Base-by-base conservation (phyloP, 2,797 vertebrate genomes). In the Myotis planiceps region DNA sequence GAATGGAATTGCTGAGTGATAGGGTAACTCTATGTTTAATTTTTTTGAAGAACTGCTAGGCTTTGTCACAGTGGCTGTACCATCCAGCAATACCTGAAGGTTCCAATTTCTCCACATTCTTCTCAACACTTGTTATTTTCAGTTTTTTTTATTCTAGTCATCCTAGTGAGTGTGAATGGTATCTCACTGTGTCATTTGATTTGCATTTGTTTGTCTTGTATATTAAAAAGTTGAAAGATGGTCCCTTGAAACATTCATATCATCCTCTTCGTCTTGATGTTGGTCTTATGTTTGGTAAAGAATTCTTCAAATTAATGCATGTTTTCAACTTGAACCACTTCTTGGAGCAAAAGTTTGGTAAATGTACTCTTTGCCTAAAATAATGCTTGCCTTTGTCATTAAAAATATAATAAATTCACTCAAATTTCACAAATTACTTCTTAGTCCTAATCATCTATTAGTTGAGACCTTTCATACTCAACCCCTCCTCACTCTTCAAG, bases 231-330 rank as follows among this genome's bases (percentile, higher is more conserved):
- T 63, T 91, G 45, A 63, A 60, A 78, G 66, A 68, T 25, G n/a
- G 23, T 65, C 16, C 37, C 23, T 78, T 27, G 25, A 71, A 49
- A 51, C 32, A 12, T 82, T 68, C 45, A 3, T 37, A 29, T 34
- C 65, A 74, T 32, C n/a, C 3, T 85, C 9, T 81, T 81, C 32
- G 8, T 66, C 39, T 68, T 78, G n/a, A 16, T 60, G 58, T n/a
- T 86, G 76, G 60, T 21, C 23, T 78, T 10, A 21, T 9, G 29
- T 60, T 66, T 85, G 66, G 51, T 72, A 83, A 90, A 74, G 10
- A 65, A 34, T 93, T 63, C 45, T 82, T 92, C 42, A 87, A 93
- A 81, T 71, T 63, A 58, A 68, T 75, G 86, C 66, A 27, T 55
- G 19, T 37, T 72, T 80, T 90, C 47, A 76, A 82, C 10, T 32